phyloP scores from a whole-genome alignment of 2,797 vertebrate genomes.

The Kryptolebias ocellatus region DNA sequence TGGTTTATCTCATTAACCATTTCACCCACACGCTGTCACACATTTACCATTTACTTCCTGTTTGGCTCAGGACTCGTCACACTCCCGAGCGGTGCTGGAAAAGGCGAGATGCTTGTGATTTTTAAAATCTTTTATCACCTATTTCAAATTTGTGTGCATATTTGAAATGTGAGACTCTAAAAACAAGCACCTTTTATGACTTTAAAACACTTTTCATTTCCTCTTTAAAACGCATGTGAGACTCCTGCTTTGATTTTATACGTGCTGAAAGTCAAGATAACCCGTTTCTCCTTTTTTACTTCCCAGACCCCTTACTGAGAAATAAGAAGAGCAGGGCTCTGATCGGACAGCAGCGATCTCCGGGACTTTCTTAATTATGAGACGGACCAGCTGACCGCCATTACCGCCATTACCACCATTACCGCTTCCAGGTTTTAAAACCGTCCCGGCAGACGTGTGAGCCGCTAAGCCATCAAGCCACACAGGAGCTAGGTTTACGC shows the following conservation, averaged over 20 bases:
- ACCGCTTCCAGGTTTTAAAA: conserved; percentile 39
- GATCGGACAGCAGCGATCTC: conserved; percentile 9
- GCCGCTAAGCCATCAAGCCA: conserved; percentile 32
- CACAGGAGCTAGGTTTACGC: conserved; percentile 23
- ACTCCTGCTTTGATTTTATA: conserved; percentile 28
- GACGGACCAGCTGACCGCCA: conserved; percentile 32
- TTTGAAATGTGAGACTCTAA: too few relatives aligned
- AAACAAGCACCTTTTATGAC: too few relatives aligned
- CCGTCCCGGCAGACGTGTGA: conserved; percentile 20
- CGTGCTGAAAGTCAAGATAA: conserved; percentile 1
- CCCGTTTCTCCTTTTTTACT: conserved; percentile 10
- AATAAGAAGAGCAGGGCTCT: background rate
- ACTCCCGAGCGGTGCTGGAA: too few relatives aligned
- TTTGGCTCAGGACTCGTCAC: too few relatives aligned
- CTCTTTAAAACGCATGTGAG: too few relatives aligned
- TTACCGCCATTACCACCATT: conserved; percentile 47
- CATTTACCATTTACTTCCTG: too few relatives aligned
- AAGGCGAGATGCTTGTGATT: too few relatives aligned
- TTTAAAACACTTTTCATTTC: too few relatives aligned
- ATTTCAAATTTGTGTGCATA: too few relatives aligned
- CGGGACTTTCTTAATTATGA: conserved; percentile 18
- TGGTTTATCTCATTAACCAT: too few relatives aligned
- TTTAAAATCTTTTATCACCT: too few relatives aligned
- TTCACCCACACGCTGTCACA: too few relatives aligned
- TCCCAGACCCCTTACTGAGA: background rate